A percentile compares a stretch with the other conserved stretches of the same genome.
Evolutionary conservation across 2,113 vertebrate genomes (phyloP).

Genomic region (Azemiops feae): DNA sequence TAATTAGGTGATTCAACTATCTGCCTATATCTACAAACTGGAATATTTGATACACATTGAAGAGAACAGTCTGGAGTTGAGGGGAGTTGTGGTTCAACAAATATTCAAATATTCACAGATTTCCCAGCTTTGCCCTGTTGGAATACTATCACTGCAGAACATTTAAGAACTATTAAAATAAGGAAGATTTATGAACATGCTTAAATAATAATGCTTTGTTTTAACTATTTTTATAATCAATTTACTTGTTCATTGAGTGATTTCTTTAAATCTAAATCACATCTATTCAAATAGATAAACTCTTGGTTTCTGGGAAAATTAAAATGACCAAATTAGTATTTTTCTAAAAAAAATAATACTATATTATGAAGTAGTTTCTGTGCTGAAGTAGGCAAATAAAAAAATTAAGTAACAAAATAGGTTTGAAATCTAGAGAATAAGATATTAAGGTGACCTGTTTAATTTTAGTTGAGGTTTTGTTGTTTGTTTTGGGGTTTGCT

Average conservation of each 20-base stretch:
- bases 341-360: background rate
- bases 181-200: background rate
- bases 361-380: background rate
- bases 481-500: background rate
- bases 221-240: background rate
- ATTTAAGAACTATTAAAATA: background rate
- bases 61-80: background rate
- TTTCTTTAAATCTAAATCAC: background rate
- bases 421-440: background rate
- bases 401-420: background rate
- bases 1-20: background rate
- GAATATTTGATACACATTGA: background rate
- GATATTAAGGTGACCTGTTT: background rate
- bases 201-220: background rate
- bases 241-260: background rate
- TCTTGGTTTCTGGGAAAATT: background rate
- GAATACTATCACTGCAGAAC: background rate
- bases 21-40: background rate
- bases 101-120: background rate
- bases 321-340: background rate
- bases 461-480: background rate
- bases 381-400: background rate
- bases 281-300: background rate
- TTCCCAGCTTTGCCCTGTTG: background rate
- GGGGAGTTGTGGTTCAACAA: background rate